These are phyloP conservation scores for Liasis olivaceus DNA, from an alignment of 2,797 vertebrate species.

Conservation along the genomic window DNA sequence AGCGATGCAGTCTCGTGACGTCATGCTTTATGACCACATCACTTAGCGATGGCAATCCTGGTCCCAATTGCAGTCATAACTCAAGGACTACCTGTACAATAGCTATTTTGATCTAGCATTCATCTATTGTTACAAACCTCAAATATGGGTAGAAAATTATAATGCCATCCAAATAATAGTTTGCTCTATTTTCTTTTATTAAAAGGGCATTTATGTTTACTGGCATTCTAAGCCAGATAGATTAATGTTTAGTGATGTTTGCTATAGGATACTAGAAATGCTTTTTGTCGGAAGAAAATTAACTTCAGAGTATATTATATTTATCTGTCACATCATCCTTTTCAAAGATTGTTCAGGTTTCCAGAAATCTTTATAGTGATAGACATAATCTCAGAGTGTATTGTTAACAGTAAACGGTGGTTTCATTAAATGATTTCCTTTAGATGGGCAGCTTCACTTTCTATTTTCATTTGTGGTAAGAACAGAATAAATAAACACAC, in stretches of 20 bases:
- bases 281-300: constrained; percentile 36
- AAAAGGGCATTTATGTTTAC: constrained; percentile 33
- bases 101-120: constrained; percentile 23
- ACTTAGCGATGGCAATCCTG: too few species aligned
- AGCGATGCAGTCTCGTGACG: too few species aligned
- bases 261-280: background rate
- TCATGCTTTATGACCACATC: too few species aligned
- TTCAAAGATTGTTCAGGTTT: constrained; percentile 16
- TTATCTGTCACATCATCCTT: constrained; percentile 25
- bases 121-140: background rate
- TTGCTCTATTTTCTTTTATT: constrained; percentile 41
- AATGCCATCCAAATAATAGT: constrained; percentile 37
- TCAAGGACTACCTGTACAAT: background rate
- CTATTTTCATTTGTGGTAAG: constrained; percentile 26
- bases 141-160: constrained; percentile 23
- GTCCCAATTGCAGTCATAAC: background rate
- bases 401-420: constrained; percentile 30
- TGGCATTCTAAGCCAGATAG: constrained; percentile 7
- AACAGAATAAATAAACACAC: background rate
- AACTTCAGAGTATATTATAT: constrained; percentile 37
- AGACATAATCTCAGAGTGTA: constrained; percentile 33
- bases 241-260: constrained; percentile 16
- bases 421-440: constrained; percentile 27
- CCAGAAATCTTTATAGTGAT: constrained; percentile 41
- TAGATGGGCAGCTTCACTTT: constrained; percentile 44